Base-by-base conservation (phyloP, 1,140 invertebrate species). In the Drosophila subobscura region DNA sequence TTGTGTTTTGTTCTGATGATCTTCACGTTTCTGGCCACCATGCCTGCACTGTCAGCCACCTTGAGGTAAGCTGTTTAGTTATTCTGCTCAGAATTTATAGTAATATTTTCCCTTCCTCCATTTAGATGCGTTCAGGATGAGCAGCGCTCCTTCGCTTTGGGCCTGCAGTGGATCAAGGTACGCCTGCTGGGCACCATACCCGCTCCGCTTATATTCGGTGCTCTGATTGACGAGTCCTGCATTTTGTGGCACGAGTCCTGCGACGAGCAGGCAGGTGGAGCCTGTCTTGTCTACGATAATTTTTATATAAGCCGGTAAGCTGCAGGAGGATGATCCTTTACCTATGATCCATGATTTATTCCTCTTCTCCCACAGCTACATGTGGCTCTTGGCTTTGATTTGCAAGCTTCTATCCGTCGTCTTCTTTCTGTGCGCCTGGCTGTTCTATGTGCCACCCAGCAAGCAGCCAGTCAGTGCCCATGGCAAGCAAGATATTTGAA, bases 111-210 rank as follows among this genome's bases (percentile, higher is more conserved):
- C 1, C 6, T 14, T 56, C 1, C 12, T 5, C 4, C 5, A 33
- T 44, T 2, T 64, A 96, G 96, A 80, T 96, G 96, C 72, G 96
- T 97, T 3, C 93, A 94, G 25, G 95, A 96, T 81, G 95, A 97
- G 64, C 96, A 97, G 89, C 93, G 96, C 44, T 96, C 96, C 1
- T 97, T 98, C 92, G 96, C 96, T 1, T 91, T 97, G 27, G 97
- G 97, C 0, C 94, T 97, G 77, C 97, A 98, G 90, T 97, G 96
- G 95, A 96, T 97, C 25, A 95, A 96, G 68, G 95, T 97, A 5
- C 93, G 97, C 14, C 89, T 96, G 45, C 77, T 95, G 89, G 96
- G 96, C n/a, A 97, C 96, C 3, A 97, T 97, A 79, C 97, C 97
- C 1, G 95, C 96, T 12, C 97, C 97, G 0, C 94, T 97, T 57